Evolutionary conservation across 2,113 vertebrate species (phyloP).

Genomic region (Stegastes partitus): DNA sequence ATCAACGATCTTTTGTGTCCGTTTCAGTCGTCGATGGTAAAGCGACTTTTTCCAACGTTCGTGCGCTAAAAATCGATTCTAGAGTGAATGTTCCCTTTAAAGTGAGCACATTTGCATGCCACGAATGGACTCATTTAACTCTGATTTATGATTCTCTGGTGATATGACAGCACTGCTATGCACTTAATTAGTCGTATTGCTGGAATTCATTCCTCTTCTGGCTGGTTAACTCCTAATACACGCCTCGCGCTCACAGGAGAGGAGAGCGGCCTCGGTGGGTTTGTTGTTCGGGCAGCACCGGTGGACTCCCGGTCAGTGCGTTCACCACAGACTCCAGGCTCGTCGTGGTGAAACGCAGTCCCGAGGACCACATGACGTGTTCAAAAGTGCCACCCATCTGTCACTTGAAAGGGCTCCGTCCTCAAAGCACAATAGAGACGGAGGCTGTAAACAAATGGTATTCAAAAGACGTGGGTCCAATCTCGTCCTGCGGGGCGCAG

Average conservation of each 20-base stretch:
- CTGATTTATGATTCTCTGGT: slow-evolving; percentile 29
- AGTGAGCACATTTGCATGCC: neutral
- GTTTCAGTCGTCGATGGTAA: neutral
- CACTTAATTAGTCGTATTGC: slow-evolving; percentile 14
- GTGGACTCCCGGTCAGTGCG: neutral
- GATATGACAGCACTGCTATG: slow-evolving; percentile 16
- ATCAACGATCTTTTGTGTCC: neutral
- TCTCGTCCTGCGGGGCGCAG: slow-evolving; percentile 28
- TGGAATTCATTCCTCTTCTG: slow-evolving; percentile 37
- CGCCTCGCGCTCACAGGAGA: slow-evolving; percentile 6
- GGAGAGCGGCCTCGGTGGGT: neutral
- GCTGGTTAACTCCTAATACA: neutral
- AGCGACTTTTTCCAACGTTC: too few species aligned
- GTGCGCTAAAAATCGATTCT: too few species aligned
- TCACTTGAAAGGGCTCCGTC: slow-evolving; percentile 77
- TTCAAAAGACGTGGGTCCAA: slow-evolving; percentile 65
- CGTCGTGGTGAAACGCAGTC: neutral
- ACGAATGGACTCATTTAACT: slow-evolving; percentile 13
- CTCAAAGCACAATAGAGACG: slow-evolving; percentile 66
- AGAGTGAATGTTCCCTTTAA: neutral
- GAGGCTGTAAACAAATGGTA: slow-evolving; percentile 76
- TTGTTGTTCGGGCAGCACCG: neutral
- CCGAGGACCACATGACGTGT: slow-evolving; percentile 72
- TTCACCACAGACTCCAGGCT: neutral
- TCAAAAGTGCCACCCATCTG: slow-evolving; percentile 81